phyloP scores from a whole-genome alignment of 2,888 invertebrate genomes.

The Polyommatus iphigenia region DNA sequence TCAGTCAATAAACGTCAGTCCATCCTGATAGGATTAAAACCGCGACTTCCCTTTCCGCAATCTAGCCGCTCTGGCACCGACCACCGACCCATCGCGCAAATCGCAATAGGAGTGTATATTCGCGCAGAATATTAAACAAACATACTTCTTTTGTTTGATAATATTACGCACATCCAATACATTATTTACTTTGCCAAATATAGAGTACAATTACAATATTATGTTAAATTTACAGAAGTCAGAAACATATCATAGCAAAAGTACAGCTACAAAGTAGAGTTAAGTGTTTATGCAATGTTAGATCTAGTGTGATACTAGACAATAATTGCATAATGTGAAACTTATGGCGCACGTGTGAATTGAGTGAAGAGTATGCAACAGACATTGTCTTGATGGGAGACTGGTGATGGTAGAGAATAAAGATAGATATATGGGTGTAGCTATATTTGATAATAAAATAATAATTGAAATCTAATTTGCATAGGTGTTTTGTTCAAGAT shows the following conservation, averaged over 20 bases:
- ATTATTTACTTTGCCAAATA: constrained; percentile 24
- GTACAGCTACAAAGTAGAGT: neutral
- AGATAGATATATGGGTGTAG: too few species aligned
- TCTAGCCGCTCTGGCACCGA: constrained; percentile 42
- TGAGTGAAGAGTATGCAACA: neutral
- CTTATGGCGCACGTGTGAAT: neutral
- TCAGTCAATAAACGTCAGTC: constrained; percentile 37
- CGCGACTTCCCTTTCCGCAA: constrained; percentile 59
- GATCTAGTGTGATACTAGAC: neutral
- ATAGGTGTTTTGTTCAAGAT: neutral
- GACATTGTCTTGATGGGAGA: neutral
- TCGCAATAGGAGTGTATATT: constrained; percentile 18
- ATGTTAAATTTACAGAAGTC: constrained; percentile 4
- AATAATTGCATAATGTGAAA: constrained; percentile 5
- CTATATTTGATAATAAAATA: too few species aligned
- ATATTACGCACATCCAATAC: constrained; percentile 33
- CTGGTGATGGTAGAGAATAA: too few species aligned
- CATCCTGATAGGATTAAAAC: constrained; percentile 53
- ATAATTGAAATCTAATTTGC: neutral
- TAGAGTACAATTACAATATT: neutral
- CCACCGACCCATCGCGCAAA: constrained; percentile 32
- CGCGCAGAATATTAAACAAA: constrained; percentile 35
- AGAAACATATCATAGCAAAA: neutral
- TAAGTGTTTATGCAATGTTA: neutral
- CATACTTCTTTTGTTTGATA: constrained; percentile 36